Conservation (phyloP, 2,888 invertebrate genomes). For the Drosophila maculinotata region DNA sequence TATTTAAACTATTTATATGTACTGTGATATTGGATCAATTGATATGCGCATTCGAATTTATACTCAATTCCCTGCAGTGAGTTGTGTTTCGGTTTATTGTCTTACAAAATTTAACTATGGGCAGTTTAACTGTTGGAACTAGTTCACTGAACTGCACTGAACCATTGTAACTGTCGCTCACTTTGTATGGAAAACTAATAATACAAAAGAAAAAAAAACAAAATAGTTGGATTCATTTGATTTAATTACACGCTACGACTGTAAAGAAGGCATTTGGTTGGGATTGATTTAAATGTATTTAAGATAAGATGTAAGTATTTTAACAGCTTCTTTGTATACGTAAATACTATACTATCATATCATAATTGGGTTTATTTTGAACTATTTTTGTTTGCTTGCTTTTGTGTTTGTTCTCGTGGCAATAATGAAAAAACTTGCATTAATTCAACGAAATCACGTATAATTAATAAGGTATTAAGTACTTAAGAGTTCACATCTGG, state of each 20-base stretch:
- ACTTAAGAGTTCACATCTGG: conserved; percentile 26
- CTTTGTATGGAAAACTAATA: neutral
- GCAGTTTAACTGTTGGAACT: conserved; percentile 49
- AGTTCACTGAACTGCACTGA: conserved; percentile 42
- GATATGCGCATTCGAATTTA: conserved; percentile 47
- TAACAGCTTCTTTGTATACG: conserved; percentile 22
- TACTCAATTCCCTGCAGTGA: conserved; percentile 48
- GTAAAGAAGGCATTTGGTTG: conserved; percentile 65
- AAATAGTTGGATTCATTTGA: conserved; percentile 1
- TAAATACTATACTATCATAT: conserved; percentile 7
- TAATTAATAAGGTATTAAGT: conserved; percentile 34
- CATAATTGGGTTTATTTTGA: conserved; percentile 41
- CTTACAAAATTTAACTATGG: conserved; percentile 38
- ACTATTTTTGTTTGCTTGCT: conserved; percentile 39
- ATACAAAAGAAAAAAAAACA: neutral
- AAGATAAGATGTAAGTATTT: conserved; percentile 11
- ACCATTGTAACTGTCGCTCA: conserved; percentile 26
- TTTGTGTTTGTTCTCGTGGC: conserved; percentile 15
- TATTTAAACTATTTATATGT: conserved; percentile 43
- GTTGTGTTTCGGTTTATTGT: conserved; percentile 58
- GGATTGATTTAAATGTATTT: conserved; percentile 41
- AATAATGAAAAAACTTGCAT: conserved; percentile 25
- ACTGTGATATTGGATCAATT: conserved; percentile 37
- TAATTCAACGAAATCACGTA: conserved; percentile 19
- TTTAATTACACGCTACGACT: conserved; percentile 45